phyloP scores from a whole-genome alignment of 2,888 invertebrate species.

The Petrolisthes manimaculis region DNA sequence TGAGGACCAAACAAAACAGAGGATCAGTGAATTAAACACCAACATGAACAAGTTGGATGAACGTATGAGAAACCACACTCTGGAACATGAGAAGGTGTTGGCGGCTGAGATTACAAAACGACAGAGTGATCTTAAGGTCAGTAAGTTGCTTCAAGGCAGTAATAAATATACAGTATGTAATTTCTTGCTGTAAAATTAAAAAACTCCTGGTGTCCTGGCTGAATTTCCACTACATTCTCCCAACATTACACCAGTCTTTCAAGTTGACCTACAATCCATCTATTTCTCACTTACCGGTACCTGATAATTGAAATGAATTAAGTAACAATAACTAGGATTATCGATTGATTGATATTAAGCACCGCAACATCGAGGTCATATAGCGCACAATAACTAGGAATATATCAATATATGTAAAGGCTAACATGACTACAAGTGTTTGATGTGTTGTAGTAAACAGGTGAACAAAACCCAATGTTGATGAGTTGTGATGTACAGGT shows the following conservation, averaged over 20 bases:
- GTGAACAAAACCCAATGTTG: no score
- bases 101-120: slow-evolving; percentile 61
- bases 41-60: slow-evolving; percentile 58
- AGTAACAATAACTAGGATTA: not conserved
- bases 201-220: no score
- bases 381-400: not conserved
- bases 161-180: not conserved
- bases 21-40: slow-evolving; percentile 51
- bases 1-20: slow-evolving; percentile 32
- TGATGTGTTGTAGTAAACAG: no score
- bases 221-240: no score
- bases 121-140: slow-evolving; percentile 57
- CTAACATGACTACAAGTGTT: not conserved
- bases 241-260: no score
- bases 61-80: slow-evolving; percentile 41
- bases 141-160: not conserved
- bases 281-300: no score
- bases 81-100: slow-evolving; percentile 60
- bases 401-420: slow-evolving; percentile 3
- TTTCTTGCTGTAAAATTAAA: no score
- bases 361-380: no score
- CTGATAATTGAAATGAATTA: no score
- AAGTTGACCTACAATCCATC: no score
- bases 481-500: not conserved
- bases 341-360: no score